Conservation (phyloP, 2,888 invertebrate genomes). For the Zhuqinia jingwanae region DNA sequence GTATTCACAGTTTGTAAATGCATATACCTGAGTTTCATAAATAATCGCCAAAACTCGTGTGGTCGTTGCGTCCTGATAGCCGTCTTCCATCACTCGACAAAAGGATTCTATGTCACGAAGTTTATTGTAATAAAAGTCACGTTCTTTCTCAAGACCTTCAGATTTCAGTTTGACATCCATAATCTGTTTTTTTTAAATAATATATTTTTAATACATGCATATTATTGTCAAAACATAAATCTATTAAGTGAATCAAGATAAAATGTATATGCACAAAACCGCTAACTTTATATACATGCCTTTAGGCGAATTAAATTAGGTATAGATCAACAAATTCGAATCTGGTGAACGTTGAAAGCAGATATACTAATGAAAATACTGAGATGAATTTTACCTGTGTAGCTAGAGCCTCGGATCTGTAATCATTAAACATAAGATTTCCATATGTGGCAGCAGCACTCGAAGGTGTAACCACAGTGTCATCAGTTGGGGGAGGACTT, state of each 20-base stretch:
- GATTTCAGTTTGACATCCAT: slow-evolving; percentile 62
- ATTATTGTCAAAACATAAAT: slow-evolving; percentile 11
- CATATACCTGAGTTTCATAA: slow-evolving; percentile 63
- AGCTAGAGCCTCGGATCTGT: slow-evolving; percentile 55
- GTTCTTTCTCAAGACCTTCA: slow-evolving; percentile 61
- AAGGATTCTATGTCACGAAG: slow-evolving; percentile 65
- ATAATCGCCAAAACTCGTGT: slow-evolving; percentile 58
- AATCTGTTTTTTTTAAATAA: slow-evolving; percentile 3
- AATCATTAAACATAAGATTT: slow-evolving; percentile 62
- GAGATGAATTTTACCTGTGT: slow-evolving; percentile 42
- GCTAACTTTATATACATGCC: neutral
- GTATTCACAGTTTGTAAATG: neutral
- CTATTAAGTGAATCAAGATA: neutral
- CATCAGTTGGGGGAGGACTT: slow-evolving; percentile 60
- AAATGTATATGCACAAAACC: neutral
- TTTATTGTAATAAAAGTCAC: slow-evolving; percentile 66
- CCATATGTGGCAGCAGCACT: slow-evolving; percentile 48
- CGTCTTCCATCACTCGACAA: slow-evolving; percentile 65
- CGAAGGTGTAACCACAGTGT: slow-evolving; percentile 49
- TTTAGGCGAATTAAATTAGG: neutral
- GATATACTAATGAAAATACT: too few species aligned
- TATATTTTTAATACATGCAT: neutral
- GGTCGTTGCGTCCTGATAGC: slow-evolving; percentile 54
- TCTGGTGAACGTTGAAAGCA: too few species aligned
- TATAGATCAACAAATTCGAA: too few species aligned